phyloP scores from a whole-genome alignment of 30 jellyfish, hydroid and myxozoan species.

The Aurelia aurita complex sp. Pacific region DNA sequence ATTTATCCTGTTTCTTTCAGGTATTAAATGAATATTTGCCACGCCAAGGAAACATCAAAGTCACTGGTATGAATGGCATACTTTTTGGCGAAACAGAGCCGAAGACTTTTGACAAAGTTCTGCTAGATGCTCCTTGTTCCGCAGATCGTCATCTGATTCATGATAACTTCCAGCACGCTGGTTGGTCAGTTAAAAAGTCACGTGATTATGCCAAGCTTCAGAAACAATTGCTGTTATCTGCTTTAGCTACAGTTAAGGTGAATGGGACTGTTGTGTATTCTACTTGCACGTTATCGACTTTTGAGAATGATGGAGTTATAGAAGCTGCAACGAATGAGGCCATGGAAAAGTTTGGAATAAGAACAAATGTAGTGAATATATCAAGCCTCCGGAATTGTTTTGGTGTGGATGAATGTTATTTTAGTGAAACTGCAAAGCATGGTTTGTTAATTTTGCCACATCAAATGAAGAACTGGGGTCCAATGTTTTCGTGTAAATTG shows the following conservation, averaged over 20 bases:
- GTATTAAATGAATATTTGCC: constrained; percentile 69
- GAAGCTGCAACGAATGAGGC: constrained; percentile 17
- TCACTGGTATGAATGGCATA: constrained; percentile 50
- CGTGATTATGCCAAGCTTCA: constrained; percentile 66
- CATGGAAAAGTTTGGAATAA: background rate
- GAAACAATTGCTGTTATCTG: constrained; percentile 64
- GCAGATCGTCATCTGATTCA: constrained; percentile 82
- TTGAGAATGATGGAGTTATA: constrained; percentile 75
- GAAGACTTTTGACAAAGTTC: constrained; percentile 57
- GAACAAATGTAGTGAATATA: background rate
- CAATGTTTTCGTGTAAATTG: constrained; percentile 67
- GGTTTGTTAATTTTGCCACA: constrained; percentile 71
- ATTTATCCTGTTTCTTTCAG: constrained; percentile 4
- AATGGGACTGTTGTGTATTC: constrained; percentile 85
- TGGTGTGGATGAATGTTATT: constrained; percentile 17
- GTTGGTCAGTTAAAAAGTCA: constrained; percentile 77
- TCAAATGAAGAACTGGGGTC: constrained; percentile 72
- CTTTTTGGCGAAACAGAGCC: constrained; percentile 56
- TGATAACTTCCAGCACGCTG: constrained; percentile 63
- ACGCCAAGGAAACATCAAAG: background rate
- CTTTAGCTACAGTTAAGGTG: constrained; percentile 53
- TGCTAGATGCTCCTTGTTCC: constrained; percentile 87
- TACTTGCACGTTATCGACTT: constrained; percentile 77
- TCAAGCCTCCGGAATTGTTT: background rate
- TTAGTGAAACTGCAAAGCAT: background rate